A percentile compares a stretch with the other conserved stretches of the same genome.
phyloP scores from a whole-genome alignment of 1,140 invertebrate genomes.

The Ips typographus region DNA sequence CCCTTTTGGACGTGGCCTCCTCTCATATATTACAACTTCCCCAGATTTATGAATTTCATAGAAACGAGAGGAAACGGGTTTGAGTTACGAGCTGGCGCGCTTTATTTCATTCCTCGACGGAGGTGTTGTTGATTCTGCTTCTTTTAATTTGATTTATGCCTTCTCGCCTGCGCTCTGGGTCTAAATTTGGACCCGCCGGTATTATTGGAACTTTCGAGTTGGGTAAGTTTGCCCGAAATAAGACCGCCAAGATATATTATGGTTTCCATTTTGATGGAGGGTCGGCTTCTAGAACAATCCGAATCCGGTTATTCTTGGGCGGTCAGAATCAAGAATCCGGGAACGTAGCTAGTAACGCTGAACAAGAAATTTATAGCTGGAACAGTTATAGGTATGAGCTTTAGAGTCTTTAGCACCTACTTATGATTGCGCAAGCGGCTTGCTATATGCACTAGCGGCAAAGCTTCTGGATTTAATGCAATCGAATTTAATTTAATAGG shows the following conservation, averaged over 20 bases:
- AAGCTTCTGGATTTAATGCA: conserved; percentile 17
- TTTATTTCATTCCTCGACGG: conserved; percentile 25
- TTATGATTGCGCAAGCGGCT: conserved; percentile 22
- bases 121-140: conserved; percentile 34
- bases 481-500: conserved; percentile 21
- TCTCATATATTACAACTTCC: conserved; percentile 45
- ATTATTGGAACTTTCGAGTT: conserved; percentile 21
- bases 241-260: conserved; percentile 7
- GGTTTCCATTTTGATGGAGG: too few species aligned
- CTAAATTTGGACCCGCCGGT: conserved; percentile 19
- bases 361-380: conserved; percentile 8
- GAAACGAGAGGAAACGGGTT: conserved; percentile 25
- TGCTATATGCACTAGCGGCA: conserved; percentile 22
- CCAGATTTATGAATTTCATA: conserved; percentile 43
- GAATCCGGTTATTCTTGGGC: too few species aligned
- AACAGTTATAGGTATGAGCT: conserved; percentile 31
- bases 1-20: conserved; percentile 47
- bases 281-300: too few species aligned
- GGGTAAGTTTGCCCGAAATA: conserved; percentile 13
- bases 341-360: neutral
- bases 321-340: neutral
- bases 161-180: conserved; percentile 14
- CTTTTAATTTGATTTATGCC: conserved; percentile 33
- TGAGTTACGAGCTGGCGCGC: conserved; percentile 30
- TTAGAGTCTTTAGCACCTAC: conserved; percentile 29